Conservation (phyloP, 2,888 invertebrate genomes). For the Emmelina monodactyla region DNA sequence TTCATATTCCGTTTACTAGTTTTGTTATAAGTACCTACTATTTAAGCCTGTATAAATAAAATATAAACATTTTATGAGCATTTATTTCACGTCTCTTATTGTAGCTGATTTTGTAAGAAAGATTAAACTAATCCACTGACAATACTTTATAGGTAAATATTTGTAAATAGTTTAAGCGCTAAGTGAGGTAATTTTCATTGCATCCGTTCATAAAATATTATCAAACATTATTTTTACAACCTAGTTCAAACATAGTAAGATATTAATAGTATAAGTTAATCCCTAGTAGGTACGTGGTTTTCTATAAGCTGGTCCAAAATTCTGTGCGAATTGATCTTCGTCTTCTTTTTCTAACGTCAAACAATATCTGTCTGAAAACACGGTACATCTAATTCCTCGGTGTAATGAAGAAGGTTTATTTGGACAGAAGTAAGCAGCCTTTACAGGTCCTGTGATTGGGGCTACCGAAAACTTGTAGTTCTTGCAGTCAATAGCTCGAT, state of each 20-base stretch:
- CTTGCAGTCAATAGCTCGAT: slow-evolving; percentile 45
- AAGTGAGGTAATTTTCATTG: no score
- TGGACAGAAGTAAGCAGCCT: slow-evolving; percentile 50
- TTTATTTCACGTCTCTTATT: no score
- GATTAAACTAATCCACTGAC: no score
- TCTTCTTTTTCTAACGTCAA: slow-evolving; percentile 42
- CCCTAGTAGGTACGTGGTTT: slow-evolving; percentile 28
- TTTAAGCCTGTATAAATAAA: not conserved
- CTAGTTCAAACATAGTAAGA: no score
- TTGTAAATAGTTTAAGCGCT: no score
- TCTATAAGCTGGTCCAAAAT: slow-evolving; percentile 29
- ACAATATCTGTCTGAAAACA: slow-evolving; percentile 54
- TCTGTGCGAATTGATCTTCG: slow-evolving; percentile 39
- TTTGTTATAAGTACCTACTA: slow-evolving; percentile 1
- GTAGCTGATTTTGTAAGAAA: no score
- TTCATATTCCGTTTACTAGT: slow-evolving; percentile 5
- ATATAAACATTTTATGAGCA: no score
- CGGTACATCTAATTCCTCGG: slow-evolving; percentile 35
- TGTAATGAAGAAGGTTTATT: slow-evolving; percentile 36
- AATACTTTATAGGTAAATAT: no score
- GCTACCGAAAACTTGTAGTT: slow-evolving; percentile 51
- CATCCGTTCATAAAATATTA: no score
- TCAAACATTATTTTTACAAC: no score
- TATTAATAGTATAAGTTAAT: no score
- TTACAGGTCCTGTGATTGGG: slow-evolving; percentile 31